Evolutionary conservation across 1,140 invertebrate species (phyloP).

Genomic region (Drosophila sp.): DNA sequence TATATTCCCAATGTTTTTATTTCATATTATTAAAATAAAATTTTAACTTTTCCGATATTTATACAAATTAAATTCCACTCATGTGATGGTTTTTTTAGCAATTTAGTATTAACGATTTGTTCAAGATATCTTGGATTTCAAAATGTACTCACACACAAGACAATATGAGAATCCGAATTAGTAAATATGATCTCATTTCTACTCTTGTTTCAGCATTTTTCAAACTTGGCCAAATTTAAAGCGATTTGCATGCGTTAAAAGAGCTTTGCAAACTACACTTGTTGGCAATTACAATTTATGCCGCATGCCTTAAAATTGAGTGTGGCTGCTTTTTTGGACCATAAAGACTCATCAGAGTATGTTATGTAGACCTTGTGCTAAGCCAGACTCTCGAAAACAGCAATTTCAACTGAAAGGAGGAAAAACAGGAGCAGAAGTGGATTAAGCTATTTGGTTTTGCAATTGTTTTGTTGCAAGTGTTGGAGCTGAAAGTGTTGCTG

Average conservation of each 20-base stretch:
- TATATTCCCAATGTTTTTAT: too few relatives aligned
- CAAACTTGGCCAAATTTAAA: not conserved
- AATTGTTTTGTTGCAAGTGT: conserved; percentile 57
- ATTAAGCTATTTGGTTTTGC: conserved; percentile 70
- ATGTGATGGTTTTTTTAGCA: too few relatives aligned
- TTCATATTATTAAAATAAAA: not conserved
- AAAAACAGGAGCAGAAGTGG: conserved; percentile 52
- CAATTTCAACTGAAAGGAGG: conserved; percentile 51
- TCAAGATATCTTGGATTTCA: too few relatives aligned
- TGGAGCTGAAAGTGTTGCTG: conserved; percentile 24
- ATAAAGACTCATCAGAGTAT: conserved; percentile 30
- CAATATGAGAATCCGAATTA: too few relatives aligned
- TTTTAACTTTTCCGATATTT: too few relatives aligned
- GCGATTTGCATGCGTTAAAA: not conserved
- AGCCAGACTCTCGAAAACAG: conserved; percentile 35
- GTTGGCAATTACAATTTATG: conserved; percentile 6
- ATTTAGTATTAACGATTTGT: too few relatives aligned
- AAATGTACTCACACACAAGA: too few relatives aligned
- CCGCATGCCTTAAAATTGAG: not conserved
- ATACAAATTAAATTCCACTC: too few relatives aligned
- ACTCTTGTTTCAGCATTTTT: too few relatives aligned
- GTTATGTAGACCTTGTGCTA: conserved; percentile 47
- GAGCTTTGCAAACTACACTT: not conserved
- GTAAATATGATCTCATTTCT: too few relatives aligned
- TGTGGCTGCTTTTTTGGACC: conserved; percentile 13